Conservation (phyloP, 2,888 invertebrate species). For the Ormyrus thymus region DNA sequence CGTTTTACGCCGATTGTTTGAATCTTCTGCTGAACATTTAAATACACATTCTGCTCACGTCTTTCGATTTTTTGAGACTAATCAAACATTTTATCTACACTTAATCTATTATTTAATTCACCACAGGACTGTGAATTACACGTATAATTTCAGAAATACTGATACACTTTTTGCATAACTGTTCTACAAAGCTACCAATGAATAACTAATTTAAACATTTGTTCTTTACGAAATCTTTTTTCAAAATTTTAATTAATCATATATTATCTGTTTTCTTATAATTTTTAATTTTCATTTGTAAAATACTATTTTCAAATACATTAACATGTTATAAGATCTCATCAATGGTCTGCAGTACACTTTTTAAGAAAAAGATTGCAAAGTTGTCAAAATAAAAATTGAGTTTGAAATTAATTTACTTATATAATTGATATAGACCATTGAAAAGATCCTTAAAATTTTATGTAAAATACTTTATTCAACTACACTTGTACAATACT, state of each 20-base stretch:
- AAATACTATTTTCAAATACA: background rate
- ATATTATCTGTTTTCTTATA: background rate
- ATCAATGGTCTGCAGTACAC: background rate
- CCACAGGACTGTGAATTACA: slow-evolving; percentile 33
- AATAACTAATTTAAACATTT: slow-evolving; percentile 19
- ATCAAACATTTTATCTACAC: slow-evolving; percentile 4
- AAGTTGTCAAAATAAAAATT: no score
- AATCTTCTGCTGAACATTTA: slow-evolving; percentile 3
- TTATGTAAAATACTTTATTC: slow-evolving; percentile 5
- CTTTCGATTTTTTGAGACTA: background rate
- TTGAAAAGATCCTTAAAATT: slow-evolving; percentile 16
- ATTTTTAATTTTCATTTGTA: background rate
- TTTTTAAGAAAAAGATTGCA: background rate
- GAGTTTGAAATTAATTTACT: background rate
- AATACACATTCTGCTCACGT: background rate
- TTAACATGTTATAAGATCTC: background rate
- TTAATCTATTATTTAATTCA: slow-evolving; percentile 19
- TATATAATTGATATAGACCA: background rate
- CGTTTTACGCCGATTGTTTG: slow-evolving; percentile 15
- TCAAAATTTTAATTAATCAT: background rate
- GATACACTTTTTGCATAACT: slow-evolving; percentile 3
- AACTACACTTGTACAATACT: slow-evolving; percentile 11
- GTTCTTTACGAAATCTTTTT: background rate
- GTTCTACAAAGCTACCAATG: slow-evolving; percentile 4
- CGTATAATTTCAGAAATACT: slow-evolving; percentile 13